Base-by-base conservation (phyloP, 1,140 invertebrate genomes). In the Bacillus rossius region DNA sequence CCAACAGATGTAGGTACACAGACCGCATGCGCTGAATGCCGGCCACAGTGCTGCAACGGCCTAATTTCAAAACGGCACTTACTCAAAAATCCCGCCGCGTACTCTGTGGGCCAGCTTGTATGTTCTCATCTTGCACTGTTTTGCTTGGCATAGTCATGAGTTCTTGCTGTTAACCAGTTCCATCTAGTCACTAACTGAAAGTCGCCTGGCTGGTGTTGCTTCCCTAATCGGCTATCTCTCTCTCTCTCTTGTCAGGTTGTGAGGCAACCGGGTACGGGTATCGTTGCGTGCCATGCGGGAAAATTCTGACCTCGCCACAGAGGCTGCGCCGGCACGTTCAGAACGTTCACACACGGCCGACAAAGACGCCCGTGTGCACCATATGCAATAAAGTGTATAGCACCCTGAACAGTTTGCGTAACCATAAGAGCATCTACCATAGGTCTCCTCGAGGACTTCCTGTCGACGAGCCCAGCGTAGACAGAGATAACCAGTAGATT, bases 381-480 rank as follows among this genome's bases (percentile, higher is more conserved):
- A 89, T 91, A 75, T 92, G 89, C 80, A 89, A 88, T 73, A 83
- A 89, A 68, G 87, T 89, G 65, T 92, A 91, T 80, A 89, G 88
- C 78, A 90, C 88, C 71, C 81, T 91, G 68, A 91, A 91, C 79
- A 89, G 87, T 71, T 81, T 91, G 62, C 80, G 89, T 68, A 91
- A 91, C 79, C 89, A 91, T 81, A 91, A 90, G 82, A 91, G 88
- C 75, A 91, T 91, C 79, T 91, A 91, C 74, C 89, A 91, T 78
- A 58, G 66, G 22, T 23, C 16, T 34, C 29, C 54, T 42, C 38
- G 26, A 58, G 52, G 25, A 19, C 10, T 34, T 34, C 29, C 5
- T 34, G 29, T 4, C 5, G 29, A 34, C 10, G 29, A 34, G 10
- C 29, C 4, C 5, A 34, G 29, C 10, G 29, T 34, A 7, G 29